Percentiles rank a stretch among this genome's conserved stretches.
Evolutionary conservation across 2,113 vertebrate genomes (phyloP).

Genomic region (Oriolus oriolus): DNA sequence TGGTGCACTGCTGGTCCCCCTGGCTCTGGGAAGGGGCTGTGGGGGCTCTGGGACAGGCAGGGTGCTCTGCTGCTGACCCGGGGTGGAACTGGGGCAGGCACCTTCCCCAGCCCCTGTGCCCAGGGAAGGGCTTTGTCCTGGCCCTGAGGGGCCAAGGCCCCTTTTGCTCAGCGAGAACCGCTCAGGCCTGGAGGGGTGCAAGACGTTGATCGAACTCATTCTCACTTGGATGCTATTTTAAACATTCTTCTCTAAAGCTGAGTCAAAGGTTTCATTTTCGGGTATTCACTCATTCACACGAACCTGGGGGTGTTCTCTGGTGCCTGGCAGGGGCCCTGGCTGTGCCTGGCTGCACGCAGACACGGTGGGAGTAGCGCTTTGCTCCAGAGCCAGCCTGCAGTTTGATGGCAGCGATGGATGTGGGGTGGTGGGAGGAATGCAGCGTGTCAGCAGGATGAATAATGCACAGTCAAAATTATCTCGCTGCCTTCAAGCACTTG

Average conservation of each 20-base stretch:
- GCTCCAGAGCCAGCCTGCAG: neutral
- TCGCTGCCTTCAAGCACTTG: neutral
- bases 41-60: no score
- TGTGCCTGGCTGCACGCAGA: neutral
- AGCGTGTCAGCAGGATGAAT: neutral
- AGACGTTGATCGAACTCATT: neutral
- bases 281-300: no score
- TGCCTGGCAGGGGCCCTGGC: neutral
- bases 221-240: neutral
- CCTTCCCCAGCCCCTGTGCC: neutral
- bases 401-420: neutral
- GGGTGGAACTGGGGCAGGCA: fast-evolving
- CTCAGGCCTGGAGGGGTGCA: neutral
- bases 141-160: neutral
- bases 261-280: neutral
- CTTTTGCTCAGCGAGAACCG: neutral
- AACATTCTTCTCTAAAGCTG: neutral
- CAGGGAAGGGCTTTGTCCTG: neutral
- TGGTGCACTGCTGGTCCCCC: no score
- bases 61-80: neutral
- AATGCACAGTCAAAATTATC: neutral
- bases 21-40: neutral
- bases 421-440: neutral
- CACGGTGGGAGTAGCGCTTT: neutral
- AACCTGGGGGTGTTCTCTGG: fast-evolving